Evolutionary conservation across 2,113 vertebrate species (phyloP), one percentile per base, ranked within the genome.

Genomic region (Dasypus novemcinctus): DNA sequence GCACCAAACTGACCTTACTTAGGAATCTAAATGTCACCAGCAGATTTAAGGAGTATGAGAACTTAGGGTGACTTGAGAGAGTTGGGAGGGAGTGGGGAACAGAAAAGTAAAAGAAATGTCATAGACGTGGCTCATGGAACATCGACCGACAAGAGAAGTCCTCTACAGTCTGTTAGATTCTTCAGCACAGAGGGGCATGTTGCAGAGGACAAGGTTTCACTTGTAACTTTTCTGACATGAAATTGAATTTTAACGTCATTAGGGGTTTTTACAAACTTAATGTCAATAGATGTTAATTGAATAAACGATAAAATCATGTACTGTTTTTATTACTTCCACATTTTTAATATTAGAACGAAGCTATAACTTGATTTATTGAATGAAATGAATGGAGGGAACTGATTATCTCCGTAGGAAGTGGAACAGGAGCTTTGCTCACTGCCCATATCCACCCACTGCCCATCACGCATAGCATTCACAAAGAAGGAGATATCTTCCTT

Each of bases 81-180:
- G 8, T 4, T 29, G 10, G 4, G 4, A 79, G 25, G n/a, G 9
- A 31, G 27, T 31, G 8, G 1, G 31, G 2, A 2, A 59, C 20
- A 46, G 25, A 38, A 29, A 85, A 92, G 54, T 1, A 46, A 52
- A 86, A 79, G 17, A 20, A 64, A 79, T 41, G 0, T 57, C 59
- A 66, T 49, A 80, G 90, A 1, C 12, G 31, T 29, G 31, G 1
- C 9, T 76, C 9, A 52, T n/a, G 18, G 5, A 52, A 38, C 4
- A 38, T 3, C 8, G 1, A 36, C 20, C 0, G 5, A 10, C 31
- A 74, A 79, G 17, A 38, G 9, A 59, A 1, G 27, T 72, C 0
- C 7, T 80, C 49, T 59, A 54, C 5, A 68, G 4, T 75, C 10
- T 27, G 9, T 38, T 17, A 29, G 21, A 41, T 31, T 68, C 36